These are phyloP conservation scores for Trypoxylon attenuatum DNA, from an alignment of 2,888 invertebrate species.

Conservation along the genomic window DNA sequence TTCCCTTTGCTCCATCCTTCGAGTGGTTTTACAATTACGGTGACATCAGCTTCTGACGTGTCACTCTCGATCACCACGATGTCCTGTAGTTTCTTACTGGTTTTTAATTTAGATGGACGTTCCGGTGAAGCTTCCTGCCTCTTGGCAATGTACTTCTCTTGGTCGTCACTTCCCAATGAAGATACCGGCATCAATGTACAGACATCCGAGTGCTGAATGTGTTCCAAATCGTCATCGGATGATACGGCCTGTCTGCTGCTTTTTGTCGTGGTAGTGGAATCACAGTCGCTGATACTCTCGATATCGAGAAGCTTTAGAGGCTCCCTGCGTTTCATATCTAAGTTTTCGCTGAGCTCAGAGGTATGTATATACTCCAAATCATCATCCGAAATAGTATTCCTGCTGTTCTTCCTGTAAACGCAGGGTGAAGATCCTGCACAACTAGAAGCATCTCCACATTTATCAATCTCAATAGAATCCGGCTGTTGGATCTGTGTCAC, in stretches of 20 bases:
- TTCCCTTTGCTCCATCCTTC: constrained; percentile 52
- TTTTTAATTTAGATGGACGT: constrained; percentile 23
- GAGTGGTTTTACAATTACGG: constrained; percentile 54
- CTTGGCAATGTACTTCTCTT: constrained; percentile 15
- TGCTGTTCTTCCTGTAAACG: constrained; percentile 51
- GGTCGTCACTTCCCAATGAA: background rate
- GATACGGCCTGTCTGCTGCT: constrained; percentile 41
- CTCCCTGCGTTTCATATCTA: constrained; percentile 26
- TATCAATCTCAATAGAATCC: constrained; percentile 21
- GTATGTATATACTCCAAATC: constrained; percentile 67
- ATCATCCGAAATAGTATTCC: constrained; percentile 65
- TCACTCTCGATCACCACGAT: constrained; percentile 59
- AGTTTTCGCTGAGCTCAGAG: constrained; percentile 57
- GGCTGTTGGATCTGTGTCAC: constrained; percentile 41
- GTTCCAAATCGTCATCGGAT: constrained; percentile 69
- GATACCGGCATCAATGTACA: constrained; percentile 16
- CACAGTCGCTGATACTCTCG: constrained; percentile 11
- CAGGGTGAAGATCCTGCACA: constrained; percentile 26
- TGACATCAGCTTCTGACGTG: constrained; percentile 51
- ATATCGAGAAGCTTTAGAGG: background rate
- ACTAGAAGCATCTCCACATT: constrained; percentile 5
- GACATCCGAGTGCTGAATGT: constrained; percentile 62
- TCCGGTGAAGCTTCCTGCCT: constrained; percentile 16
- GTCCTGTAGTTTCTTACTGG: constrained; percentile 54
- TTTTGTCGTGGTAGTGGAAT: background rate